Base-by-base conservation (phyloP, 2,797 vertebrate species). In the Sternotherus odoratus region DNA sequence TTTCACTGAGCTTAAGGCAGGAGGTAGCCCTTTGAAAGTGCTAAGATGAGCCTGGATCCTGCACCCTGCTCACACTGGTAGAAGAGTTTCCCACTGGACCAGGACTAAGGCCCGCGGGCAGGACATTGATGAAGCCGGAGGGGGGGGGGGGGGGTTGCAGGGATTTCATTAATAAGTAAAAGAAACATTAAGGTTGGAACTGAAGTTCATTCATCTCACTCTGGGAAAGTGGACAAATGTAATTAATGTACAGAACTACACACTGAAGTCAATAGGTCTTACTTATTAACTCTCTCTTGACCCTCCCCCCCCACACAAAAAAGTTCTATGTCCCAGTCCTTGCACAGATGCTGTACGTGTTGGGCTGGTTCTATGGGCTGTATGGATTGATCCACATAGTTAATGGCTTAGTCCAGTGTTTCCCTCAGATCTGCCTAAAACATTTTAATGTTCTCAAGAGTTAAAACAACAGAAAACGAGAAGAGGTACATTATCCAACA, bases 401-500 rank as follows among this genome's bases (percentile, higher is more conserved):
- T 19, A 66, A 66, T n/a, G 19, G 36, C 11, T 69, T 36, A 3
- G 3, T 36, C 36, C 36, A 79, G 26, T 60, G 24, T 63, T 86
- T 90, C 28, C 39, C 83, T 46, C 21, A 93, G 78, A 26, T 7
- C 53, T 91, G 69, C 17, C 33, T 24, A 12, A 12, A 26, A 46
- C 0, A 17, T 53, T 83, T 92, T 86, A 30, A 8, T 81, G 30
- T 56, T 69, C 19, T 69, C 36, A 36, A 69, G 39, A 23, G 36
- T 23, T 69, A 66, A 21, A 36, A 36, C 60, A 36, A n/a, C 36
- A 69, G 19, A 69, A n/a, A 69, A 69, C 5, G 5, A 23, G 89
- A 95, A 88, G 30, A 91, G 83, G 82, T 80, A 46, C 19, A 69
- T 78, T 93, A 92, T 86, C 49, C 30, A 69, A 13, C 87, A 3